Evolutionary conservation across 2,113 vertebrate species (phyloP), one percentile per base, ranked within the genome.

Genomic region (Poeciliopsis prolifica): DNA sequence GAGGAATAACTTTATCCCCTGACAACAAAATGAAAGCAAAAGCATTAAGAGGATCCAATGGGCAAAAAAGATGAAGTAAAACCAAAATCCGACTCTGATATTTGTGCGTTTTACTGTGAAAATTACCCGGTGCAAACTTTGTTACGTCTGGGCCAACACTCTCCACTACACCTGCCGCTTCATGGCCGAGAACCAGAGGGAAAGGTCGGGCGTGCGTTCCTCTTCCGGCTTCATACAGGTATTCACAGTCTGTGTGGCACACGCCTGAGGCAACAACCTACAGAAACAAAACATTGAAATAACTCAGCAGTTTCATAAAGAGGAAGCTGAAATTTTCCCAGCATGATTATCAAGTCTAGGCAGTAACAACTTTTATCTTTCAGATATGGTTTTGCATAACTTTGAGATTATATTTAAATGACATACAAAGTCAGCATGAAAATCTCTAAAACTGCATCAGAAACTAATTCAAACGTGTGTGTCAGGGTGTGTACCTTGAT

Each of bases 1-100:
- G 89, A 6, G 95, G 95, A 71, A 97, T 96, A 31, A 96, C 95
- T 86, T 94, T 94, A 79, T 96, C 95, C 26, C 96, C 96, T 96
- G 75, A 73, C 44, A 69, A 78, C 44, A 48, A 51, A 79, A 3
- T 2, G 2, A 26, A 8, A 66, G 40, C 6, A 30, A 19, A 1
- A 35, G 19, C 30, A 35, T 35, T 9, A 17, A 17, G 15, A 42
- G 19, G 22, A 19, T 2, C 2, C 5, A 54, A 22, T 19, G 51
- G 17, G 2, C 22, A 22, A 58, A 58, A 58, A 9, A 11, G 1
- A 10, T 10, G 2, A n/a, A 11, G 24, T 11, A 6, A n/a, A 58
- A 13, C 24, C 70, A 0, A 48, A 48, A 19, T 17, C 44, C 6
- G 17, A 48, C 44, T 48, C 44, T 19, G 44, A 48, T 40, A 42